Evolutionary conservation across 2,797 vertebrate genomes (phyloP).

Genomic region (Somateria mollissima): DNA sequence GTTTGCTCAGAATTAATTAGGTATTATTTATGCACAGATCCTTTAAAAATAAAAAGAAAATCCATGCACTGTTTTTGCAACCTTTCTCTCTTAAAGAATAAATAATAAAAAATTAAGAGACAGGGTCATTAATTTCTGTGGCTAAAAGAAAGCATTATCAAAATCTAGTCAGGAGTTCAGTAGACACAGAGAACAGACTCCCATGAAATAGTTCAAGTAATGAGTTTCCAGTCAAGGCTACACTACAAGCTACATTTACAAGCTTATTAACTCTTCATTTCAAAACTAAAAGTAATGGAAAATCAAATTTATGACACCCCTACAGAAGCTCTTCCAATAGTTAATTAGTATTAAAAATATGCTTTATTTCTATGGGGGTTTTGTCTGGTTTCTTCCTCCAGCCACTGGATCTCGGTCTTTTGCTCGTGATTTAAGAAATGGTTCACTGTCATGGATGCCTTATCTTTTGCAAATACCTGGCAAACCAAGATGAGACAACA

Average conservation of each 20-base stretch:
- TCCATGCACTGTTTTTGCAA: background rate
- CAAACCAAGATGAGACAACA: background rate
- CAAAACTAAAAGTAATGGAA: background rate
- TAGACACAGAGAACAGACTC: background rate
- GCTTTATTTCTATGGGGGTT: background rate
- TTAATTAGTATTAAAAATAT: background rate
- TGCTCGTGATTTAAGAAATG: background rate
- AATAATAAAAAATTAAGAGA: background rate
- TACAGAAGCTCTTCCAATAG: background rate
- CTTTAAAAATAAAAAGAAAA: background rate
- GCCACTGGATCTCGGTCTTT: background rate
- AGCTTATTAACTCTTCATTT: background rate
- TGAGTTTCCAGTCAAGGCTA: background rate
- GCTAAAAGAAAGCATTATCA: background rate
- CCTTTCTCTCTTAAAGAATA: background rate
- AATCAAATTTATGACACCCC: background rate
- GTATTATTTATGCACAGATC: background rate
- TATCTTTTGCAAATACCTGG: background rate
- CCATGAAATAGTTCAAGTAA: background rate
- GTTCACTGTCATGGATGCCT: background rate
- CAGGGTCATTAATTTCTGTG: background rate
- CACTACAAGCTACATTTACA: background rate
- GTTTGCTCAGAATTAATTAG: constrained; percentile 8
- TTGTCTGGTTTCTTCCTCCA: background rate
- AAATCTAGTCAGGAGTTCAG: background rate